Evolutionary conservation across 2,888 invertebrate genomes (phyloP), one percentile per base, ranked within the genome.

Genomic region (Furcula furcula): DNA sequence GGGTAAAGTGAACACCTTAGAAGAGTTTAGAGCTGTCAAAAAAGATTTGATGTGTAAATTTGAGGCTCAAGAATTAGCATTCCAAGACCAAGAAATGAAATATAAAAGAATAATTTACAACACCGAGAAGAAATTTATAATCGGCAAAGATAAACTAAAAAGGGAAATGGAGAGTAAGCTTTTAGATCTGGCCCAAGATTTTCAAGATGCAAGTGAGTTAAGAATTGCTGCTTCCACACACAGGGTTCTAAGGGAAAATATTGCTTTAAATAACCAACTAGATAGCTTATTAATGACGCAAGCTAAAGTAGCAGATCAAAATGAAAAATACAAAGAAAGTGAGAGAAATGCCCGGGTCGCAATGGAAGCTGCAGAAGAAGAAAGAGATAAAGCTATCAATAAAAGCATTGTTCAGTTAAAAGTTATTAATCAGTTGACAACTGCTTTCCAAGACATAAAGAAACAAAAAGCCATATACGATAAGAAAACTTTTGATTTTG

Each of bases 211-310:
- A 2, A 96, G 95, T 29, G 95, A 96, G 69, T 84, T 95, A 34
- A 92, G 96, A 36, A 95, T 97, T 68, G 96, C 97, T 0, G 95
- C 97, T n/a, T 95, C 97, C 1, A 97, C 97, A 0, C 95, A 97
- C 47, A 90, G 95, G 36, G 93, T 96, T 0, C 94, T 97, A 11
- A 88, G 95, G 42, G 97, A 97, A 83, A 96, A 96, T 65, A 93
- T 95, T 37, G 93, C 94, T 0, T 87, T 96, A 2, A 95, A 94
- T 66, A 94, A 93, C 64, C 95, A 96, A 78, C 79, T 95, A 13
- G 93, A 94, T 53, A 81, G 76, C 22, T 88, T 95, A 68, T 80
- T 94, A 30, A 69, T 83, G 12, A 90, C 92, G 0, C 93, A 94
- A 61, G 86, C 91, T 27, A 90, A 91, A 42, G 69, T 95, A 18